Evolutionary conservation across 1,140 invertebrate genomes (phyloP).

Genomic region (Bilobella aurantiaca): DNA sequence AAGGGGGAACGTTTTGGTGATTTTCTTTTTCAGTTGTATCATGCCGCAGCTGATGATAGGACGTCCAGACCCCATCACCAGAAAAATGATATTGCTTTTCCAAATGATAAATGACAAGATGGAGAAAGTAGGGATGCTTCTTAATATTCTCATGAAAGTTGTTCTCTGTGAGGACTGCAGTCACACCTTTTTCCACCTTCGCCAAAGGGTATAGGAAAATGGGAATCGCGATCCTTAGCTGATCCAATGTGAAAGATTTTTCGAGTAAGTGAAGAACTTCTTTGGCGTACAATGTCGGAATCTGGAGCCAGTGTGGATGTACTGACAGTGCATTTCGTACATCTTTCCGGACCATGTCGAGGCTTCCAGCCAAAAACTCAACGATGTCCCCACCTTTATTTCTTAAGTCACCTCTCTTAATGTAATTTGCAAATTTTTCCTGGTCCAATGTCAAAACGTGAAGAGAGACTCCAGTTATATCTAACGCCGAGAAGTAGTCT

Average conservation of each 20-base stretch:
- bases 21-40: background rate
- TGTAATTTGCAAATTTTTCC: slow-evolving; percentile 47
- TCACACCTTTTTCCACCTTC: slow-evolving; percentile 28
- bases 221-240: slow-evolving; percentile 46
- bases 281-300: slow-evolving; percentile 44
- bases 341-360: slow-evolving; percentile 35
- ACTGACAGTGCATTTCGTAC: slow-evolving; percentile 41
- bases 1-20: background rate
- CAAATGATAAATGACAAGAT: slow-evolving; percentile 41
- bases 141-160: no score
- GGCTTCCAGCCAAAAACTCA: slow-evolving; percentile 37
- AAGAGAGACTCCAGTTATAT: slow-evolving; percentile 45
- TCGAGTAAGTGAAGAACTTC: slow-evolving; percentile 44
- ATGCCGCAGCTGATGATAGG: background rate
- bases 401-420: slow-evolving; percentile 46
- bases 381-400: slow-evolving; percentile 48
- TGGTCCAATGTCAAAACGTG: slow-evolving; percentile 46
- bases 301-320: slow-evolving; percentile 50
- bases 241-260: slow-evolving; percentile 40
- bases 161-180: no score
- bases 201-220: slow-evolving; percentile 48
- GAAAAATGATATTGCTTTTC: slow-evolving; percentile 42
- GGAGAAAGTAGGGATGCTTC: slow-evolving; percentile 25
- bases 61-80: slow-evolving; percentile 41
- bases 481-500: slow-evolving; percentile 41